Evolutionary conservation across 2,888 invertebrate genomes (phyloP), one percentile per base, ranked within the genome.

Genomic region (Allygus modestus): DNA sequence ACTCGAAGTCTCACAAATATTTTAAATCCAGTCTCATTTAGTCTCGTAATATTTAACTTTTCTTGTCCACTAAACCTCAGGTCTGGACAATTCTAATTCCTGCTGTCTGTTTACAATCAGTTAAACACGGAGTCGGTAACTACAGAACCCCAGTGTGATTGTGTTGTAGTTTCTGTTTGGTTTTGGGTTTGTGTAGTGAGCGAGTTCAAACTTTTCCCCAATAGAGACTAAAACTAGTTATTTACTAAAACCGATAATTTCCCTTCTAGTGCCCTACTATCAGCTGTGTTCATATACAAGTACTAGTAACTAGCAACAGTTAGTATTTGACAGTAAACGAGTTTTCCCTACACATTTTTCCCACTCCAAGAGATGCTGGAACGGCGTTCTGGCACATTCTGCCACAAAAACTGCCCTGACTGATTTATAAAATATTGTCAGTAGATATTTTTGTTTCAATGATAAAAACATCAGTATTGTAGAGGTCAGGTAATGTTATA

Each of bases 111-210:
- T 17, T 46, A 46, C 46, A 1, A 17, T 46, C 46, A 46, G 46
- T 12, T 46, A 46, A 46, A 46, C 46, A 46, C 46, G 46, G 46
- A 46, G 46, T 46, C 46, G 46, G 46, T 46, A 46, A 46, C 4
- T 46, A 46, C 46, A 12, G n/a, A 17, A 2, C 46, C 46, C 46
- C 7, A 17, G 46, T 46, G 46, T 46, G 46, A 12, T 46, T 46
- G 46, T 46, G 46, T 46, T 46, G 46, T 46, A 46, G 46, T 46
- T 46, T 12, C 46, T 46, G 46, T 46, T 46, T 46, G 46, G 17
- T 46, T 46, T 46, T 46, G 46, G n/a, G 46, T 46, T 46, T 46
- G 46, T 46, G 46, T 46, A 46, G 46, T 46, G n/a, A 46, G 4
- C 46, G 46, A 46, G 15, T 46, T 46, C 12, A 1, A 2, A 46